Evolutionary conservation across 2,113 vertebrate genomes (phyloP).

Genomic region (Nycticorax nycticorax): DNA sequence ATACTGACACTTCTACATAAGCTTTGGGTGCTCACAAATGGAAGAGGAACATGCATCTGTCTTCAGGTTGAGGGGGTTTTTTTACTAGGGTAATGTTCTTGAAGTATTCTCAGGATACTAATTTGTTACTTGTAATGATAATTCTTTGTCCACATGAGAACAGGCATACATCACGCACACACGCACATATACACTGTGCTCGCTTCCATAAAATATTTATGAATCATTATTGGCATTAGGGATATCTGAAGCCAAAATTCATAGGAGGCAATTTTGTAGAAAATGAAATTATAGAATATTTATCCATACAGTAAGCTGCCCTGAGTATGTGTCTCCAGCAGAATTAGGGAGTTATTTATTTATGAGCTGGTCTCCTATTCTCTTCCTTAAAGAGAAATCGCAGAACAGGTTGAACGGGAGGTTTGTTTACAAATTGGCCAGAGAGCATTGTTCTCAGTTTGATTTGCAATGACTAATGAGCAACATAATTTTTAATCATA

Average conservation of each 20-base stretch:
- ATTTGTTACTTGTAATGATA: conserved; percentile 46
- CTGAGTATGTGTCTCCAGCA: conserved; percentile 7
- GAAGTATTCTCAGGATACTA: conserved; percentile 25
- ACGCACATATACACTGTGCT: not conserved
- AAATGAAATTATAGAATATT: conserved; percentile 57
- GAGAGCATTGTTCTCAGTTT: conserved; percentile 53
- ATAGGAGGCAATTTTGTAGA: conserved; percentile 53
- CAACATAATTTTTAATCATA: conserved; percentile 68
- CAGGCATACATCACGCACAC: not conserved
- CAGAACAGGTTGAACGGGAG: conserved; percentile 40
- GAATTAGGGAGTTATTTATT: conserved; percentile 60
- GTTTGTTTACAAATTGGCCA: conserved; percentile 58
- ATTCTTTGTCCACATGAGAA: conserved; percentile 34
- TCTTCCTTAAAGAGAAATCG: conserved; percentile 44
- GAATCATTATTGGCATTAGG: conserved; percentile 44
- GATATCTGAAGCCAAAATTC: conserved; percentile 49
- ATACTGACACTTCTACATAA: not conserved
- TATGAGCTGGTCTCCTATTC: conserved; percentile 30
- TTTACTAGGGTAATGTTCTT: not conserved
- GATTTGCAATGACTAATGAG: conserved; percentile 67
- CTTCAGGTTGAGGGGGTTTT: not conserved
- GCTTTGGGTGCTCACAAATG: not conserved
- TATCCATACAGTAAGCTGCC: conserved; percentile 51
- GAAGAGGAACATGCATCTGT: not conserved
- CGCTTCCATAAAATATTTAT: conserved; percentile 23